phyloP scores from a whole-genome alignment of 2,113 vertebrate genomes.

The Macquaria ambigua region DNA sequence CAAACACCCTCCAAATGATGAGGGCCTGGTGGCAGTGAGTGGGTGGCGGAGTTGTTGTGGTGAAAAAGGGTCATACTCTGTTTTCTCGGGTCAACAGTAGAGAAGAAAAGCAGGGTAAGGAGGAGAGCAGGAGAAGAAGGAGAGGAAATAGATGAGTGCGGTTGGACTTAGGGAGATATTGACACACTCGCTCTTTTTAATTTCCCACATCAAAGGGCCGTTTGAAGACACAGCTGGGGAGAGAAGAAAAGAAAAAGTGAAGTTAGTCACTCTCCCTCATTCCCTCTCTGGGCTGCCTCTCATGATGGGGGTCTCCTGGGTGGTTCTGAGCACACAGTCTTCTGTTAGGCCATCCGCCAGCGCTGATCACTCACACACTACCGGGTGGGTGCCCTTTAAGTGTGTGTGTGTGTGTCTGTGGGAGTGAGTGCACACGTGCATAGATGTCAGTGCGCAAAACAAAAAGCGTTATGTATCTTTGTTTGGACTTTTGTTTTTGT shows the following conservation, averaged over 20 bases:
- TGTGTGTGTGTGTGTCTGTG: constrained; percentile 31
- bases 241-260: constrained; percentile 89
- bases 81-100: constrained; percentile 77
- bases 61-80: constrained; percentile 72
- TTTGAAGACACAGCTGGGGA: constrained; percentile 90
- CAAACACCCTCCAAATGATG: constrained; percentile 66
- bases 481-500: constrained; percentile 67
- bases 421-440: constrained; percentile 34
- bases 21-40: constrained; percentile 68
- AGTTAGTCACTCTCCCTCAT: constrained; percentile 88
- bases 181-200: constrained; percentile 87
- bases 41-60: constrained; percentile 71
- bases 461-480: constrained; percentile 57
- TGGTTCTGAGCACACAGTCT: constrained; percentile 75
- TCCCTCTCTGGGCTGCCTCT: constrained; percentile 71
- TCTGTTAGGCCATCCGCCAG: constrained; percentile 68
- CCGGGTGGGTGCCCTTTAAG: constrained; percentile 63
- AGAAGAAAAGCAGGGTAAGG: constrained; percentile 65
- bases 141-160: constrained; percentile 84
- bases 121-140: constrained; percentile 66
- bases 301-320: constrained; percentile 87
- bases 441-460: constrained; percentile 38
- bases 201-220: constrained; percentile 87
- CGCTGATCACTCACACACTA: constrained; percentile 64
- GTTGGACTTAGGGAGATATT: constrained; percentile 85